These are phyloP conservation scores for Athene cunicularia DNA, from an alignment of 2,113 vertebrate species.

Conservation along the genomic window DNA sequence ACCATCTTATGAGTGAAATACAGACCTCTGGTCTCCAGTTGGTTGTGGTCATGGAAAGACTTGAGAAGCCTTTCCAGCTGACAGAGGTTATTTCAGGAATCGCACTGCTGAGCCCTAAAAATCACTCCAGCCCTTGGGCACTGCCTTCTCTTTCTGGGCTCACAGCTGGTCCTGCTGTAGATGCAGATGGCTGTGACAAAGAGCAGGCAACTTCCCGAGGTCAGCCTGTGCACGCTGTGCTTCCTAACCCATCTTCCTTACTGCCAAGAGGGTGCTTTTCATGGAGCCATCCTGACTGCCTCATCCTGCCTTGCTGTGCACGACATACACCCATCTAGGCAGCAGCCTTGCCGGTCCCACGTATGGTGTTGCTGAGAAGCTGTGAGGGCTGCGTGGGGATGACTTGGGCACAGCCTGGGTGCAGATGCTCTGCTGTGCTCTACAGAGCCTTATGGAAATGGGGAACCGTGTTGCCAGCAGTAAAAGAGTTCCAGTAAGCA, in stretches of 20 bases:
- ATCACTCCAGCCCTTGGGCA: background rate
- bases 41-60: background rate
- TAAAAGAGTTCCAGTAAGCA: background rate
- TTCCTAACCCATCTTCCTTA: background rate
- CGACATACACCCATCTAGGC: background rate
- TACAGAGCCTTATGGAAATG: background rate
- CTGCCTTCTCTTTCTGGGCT: background rate
- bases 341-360: background rate
- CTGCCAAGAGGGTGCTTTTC: background rate
- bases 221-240: background rate
- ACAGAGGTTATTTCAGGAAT: background rate
- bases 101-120: background rate
- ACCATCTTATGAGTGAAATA: background rate
- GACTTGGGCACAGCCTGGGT: background rate
- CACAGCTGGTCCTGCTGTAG: background rate
- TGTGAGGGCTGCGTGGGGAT: background rate
- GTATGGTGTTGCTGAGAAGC: background rate
- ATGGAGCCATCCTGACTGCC: background rate
- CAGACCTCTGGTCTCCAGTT: background rate
- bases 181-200: background rate
- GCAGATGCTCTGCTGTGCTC: background rate
- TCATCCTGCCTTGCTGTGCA: accelerated
- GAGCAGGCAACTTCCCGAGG: background rate
- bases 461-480: background rate
- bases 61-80: background rate